These are phyloP conservation scores for Parauchenoglanis ngamensis DNA, from an alignment of 2,797 vertebrate species.

Conservation along the genomic window DNA sequence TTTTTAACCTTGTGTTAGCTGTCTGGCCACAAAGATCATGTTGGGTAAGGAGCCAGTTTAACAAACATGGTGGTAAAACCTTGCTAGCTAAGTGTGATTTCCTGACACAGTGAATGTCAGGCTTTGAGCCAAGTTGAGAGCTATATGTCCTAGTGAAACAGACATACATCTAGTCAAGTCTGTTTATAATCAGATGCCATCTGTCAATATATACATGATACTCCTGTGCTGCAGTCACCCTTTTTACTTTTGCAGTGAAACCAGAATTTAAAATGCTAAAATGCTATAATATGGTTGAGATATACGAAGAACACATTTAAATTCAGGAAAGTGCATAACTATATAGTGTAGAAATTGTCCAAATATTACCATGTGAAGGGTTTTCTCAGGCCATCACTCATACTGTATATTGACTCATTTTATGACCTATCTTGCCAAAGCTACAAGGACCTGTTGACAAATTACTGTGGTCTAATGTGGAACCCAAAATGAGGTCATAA, in stretches of 20 bases:
- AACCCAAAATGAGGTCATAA: conserved; percentile 20
- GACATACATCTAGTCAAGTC: neutral
- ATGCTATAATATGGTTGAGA: neutral
- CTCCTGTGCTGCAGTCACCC: neutral
- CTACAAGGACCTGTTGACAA: neutral
- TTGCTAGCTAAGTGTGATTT: neutral
- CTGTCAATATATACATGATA: neutral
- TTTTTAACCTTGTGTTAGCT: neutral
- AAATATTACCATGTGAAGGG: neutral
- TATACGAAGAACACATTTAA: neutral
- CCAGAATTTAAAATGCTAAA: conserved; percentile 10
- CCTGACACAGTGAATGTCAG: neutral
- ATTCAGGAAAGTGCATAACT: neutral
- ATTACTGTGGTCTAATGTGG: neutral
- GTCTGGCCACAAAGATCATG: neutral
- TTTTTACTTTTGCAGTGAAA: neutral
- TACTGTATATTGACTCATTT: neutral
- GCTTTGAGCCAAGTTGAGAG: neutral
- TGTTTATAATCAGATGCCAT: neutral
- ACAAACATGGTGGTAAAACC: neutral
- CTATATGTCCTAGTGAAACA: too few species aligned
- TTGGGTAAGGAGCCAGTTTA: neutral
- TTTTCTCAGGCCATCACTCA: neutral
- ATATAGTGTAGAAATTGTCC: neutral
- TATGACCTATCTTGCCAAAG: neutral